Conservation (phyloP, 1,140 invertebrate species). For the Saxidomus purpurata region DNA sequence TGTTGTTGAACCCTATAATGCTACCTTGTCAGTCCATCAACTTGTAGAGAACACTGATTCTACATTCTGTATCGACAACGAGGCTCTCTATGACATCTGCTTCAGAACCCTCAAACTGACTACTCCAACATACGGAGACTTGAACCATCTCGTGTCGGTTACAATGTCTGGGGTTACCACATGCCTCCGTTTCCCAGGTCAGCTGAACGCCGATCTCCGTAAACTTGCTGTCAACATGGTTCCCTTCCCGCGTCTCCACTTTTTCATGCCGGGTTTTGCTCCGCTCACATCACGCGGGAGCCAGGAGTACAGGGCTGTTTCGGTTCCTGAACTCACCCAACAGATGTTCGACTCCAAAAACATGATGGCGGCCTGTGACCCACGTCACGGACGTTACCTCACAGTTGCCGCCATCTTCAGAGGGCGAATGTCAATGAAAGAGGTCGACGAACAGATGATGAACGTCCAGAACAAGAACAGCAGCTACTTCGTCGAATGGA, state of each 20-base stretch:
- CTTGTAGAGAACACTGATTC: too few relatives aligned
- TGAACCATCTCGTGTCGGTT: too few relatives aligned
- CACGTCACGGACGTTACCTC: conserved; percentile 89
- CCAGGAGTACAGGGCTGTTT: conserved; percentile 87
- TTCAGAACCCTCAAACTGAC: conserved; percentile 91
- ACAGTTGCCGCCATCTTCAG: conserved; percentile 97
- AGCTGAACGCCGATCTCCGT: too few relatives aligned
- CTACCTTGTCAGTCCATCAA: too few relatives aligned
- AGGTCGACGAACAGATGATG: conserved; percentile 85
- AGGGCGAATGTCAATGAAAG: conserved; percentile 89
- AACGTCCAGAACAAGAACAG: conserved; percentile 86
- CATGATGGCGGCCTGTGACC: conserved; percentile 92
- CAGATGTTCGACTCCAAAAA: conserved; percentile 92
- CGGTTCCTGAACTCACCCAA: conserved; percentile 88
- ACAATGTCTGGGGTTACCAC: too few relatives aligned
- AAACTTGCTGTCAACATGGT: too few relatives aligned
- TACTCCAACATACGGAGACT: too few relatives aligned
- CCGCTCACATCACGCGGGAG: conserved; percentile 89
- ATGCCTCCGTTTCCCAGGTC: too few relatives aligned
- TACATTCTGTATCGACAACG: conserved; percentile 95
- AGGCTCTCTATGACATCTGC: conserved; percentile 93
- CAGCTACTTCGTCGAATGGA: conserved; percentile 97
- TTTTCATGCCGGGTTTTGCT: conserved; percentile 93
- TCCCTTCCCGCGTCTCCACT: conserved; percentile 91
- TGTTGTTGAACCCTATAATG: too few relatives aligned